Evolutionary conservation across 2,113 vertebrate species (phyloP).

Genomic region (Halcyon malimbica): DNA sequence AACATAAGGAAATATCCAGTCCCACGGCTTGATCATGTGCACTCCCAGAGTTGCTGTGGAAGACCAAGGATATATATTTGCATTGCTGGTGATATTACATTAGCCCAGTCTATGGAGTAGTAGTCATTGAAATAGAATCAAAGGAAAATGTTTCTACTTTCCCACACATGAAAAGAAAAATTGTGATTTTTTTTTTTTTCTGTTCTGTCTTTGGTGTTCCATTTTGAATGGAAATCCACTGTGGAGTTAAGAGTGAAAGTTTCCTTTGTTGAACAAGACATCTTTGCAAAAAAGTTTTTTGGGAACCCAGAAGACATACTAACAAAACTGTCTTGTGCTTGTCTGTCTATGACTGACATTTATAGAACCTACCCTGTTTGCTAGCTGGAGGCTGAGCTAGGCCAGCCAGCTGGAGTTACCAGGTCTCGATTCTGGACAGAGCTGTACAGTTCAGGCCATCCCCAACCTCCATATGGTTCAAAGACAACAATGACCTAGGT

Average conservation of each 20-base stretch:
- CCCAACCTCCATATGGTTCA: background rate
- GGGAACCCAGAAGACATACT: background rate
- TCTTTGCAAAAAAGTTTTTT: background rate
- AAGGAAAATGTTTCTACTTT: background rate
- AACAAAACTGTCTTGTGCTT: background rate
- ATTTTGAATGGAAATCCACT: background rate
- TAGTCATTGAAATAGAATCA: background rate
- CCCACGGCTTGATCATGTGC: background rate
- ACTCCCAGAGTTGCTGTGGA: background rate
- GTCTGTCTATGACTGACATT: background rate
- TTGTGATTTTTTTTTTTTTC: background rate
- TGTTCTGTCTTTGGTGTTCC: background rate
- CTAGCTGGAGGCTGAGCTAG: background rate
- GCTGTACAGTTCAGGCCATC: background rate
- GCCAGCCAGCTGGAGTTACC: background rate
- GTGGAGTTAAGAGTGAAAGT: background rate
- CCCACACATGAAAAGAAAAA: background rate
- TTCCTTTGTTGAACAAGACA: background rate
- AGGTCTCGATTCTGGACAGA: rapidly evolving
- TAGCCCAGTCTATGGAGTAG: background rate
- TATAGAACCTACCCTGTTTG: background rate
- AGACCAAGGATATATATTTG: background rate
- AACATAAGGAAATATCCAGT: background rate
- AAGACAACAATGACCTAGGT: rapidly evolving
- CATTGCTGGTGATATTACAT: background rate